phyloP scores from a whole-genome alignment of 2,113 vertebrate species.

The Zosterops borbonicus region DNA sequence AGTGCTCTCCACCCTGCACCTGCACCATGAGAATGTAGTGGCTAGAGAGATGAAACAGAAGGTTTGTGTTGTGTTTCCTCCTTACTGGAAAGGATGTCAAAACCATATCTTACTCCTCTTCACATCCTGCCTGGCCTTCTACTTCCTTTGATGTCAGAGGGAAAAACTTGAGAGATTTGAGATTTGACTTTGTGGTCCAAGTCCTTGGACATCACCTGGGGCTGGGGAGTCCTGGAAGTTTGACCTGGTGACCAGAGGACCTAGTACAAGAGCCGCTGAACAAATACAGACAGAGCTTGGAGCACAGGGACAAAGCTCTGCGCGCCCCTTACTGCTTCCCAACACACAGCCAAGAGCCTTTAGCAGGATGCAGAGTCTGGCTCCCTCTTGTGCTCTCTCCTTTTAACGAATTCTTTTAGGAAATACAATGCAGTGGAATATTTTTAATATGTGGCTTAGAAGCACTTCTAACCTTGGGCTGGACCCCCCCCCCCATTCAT shows the following conservation, averaged over 20 bases:
- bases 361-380: slow-evolving; percentile 52
- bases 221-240: background rate
- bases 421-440: background rate
- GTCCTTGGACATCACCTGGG: background rate
- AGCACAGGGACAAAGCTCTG: background rate
- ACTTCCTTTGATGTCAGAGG: background rate
- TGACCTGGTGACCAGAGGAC: background rate
- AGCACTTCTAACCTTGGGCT: fast-evolving
- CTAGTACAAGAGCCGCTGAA: background rate
- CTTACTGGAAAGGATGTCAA: background rate
- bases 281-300: fast-evolving
- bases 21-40: background rate
- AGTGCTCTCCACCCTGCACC: background rate
- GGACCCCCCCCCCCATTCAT: fast-evolving
- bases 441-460: background rate
- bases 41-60: background rate
- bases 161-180: fast-evolving
- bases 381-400: slow-evolving; percentile 62
- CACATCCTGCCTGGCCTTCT: background rate
- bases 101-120: background rate
- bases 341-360: background rate
- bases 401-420: slow-evolving; percentile 11
- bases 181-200: background rate
- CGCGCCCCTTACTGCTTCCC: background rate
- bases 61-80: background rate